Evolutionary conservation across 2,888 invertebrate species (phyloP).

Genomic region (Pachliopta kotzebuea): DNA sequence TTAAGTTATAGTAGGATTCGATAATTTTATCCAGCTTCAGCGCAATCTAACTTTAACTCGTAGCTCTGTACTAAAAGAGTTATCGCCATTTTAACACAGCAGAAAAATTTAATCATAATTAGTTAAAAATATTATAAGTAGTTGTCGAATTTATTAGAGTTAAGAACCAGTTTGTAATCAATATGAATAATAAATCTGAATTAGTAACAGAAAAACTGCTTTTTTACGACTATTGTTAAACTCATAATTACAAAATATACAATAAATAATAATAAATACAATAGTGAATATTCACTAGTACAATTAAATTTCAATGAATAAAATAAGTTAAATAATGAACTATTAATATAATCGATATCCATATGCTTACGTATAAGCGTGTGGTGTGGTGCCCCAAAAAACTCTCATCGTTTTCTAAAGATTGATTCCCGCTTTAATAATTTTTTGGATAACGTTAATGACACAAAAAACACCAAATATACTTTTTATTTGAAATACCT

Average conservation of each 20-base stretch:
- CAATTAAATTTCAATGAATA: neutral
- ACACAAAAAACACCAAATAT: slow-evolving; percentile 11
- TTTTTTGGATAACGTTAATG: neutral
- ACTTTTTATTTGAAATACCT: slow-evolving; percentile 12
- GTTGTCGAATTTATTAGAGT: no score
- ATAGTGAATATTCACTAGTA: no score
- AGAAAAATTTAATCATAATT: neutral
- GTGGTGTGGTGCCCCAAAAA: neutral
- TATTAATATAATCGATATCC: neutral
- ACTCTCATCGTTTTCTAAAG: neutral
- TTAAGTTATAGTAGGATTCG: slow-evolving; percentile 35
- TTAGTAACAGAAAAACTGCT: no score
- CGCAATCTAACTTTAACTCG: slow-evolving; percentile 25
- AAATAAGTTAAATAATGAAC: neutral
- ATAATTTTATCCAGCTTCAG: slow-evolving; percentile 36
- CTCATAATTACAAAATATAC: no score
- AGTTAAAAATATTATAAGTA: neutral
- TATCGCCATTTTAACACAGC: slow-evolving; percentile 24
- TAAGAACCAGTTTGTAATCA: no score
- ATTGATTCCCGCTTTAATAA: neutral
- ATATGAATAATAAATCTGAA: no score
- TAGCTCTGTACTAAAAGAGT: slow-evolving; percentile 28
- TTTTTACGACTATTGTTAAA: no score
- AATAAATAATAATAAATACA: no score
- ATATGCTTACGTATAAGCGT: neutral